These are phyloP conservation scores for Hermodice carunculata DNA, from an alignment of 2,888 invertebrate species.

Conservation along the genomic window DNA sequence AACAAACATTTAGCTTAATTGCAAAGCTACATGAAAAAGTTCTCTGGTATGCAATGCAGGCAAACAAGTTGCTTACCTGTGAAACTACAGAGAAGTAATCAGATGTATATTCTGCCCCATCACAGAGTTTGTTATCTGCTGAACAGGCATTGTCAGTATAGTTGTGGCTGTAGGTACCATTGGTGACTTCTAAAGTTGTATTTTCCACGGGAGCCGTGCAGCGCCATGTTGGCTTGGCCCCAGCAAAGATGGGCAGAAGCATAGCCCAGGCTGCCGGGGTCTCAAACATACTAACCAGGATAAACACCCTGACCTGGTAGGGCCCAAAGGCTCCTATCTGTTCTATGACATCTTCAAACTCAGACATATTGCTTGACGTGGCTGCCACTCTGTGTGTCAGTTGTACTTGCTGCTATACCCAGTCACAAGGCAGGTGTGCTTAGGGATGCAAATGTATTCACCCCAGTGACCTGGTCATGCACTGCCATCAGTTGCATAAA, in stretches of 20 bases:
- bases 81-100: constrained; percentile 57
- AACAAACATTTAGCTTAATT: not conserved
- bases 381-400: no score
- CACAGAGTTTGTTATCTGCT: constrained; percentile 27
- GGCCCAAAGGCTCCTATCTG: constrained; percentile 61
- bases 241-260: constrained; percentile 60
- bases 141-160: constrained; percentile 29
- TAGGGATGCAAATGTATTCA: no score
- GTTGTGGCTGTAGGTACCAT: not conserved
- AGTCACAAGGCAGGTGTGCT: no score
- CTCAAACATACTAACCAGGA: constrained; percentile 63
- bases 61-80: constrained; percentile 49
- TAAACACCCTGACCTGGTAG: constrained; percentile 60
- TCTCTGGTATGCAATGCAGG: not conserved
- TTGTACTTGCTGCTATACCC: no score
- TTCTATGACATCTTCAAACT: constrained; percentile 59
- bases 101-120: constrained; percentile 28
- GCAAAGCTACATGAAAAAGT: not conserved
- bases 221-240: constrained; percentile 49
- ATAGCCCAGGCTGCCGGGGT: constrained; percentile 65
- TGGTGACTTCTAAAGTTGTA: not conserved
- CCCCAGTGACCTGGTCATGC: no score
- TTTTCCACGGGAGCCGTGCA: constrained; percentile 36
- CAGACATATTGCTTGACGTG: no score
- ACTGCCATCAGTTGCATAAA: no score